Conservation (phyloP, 2,113 vertebrate genomes). For the Paraplagusia blochii region DNA sequence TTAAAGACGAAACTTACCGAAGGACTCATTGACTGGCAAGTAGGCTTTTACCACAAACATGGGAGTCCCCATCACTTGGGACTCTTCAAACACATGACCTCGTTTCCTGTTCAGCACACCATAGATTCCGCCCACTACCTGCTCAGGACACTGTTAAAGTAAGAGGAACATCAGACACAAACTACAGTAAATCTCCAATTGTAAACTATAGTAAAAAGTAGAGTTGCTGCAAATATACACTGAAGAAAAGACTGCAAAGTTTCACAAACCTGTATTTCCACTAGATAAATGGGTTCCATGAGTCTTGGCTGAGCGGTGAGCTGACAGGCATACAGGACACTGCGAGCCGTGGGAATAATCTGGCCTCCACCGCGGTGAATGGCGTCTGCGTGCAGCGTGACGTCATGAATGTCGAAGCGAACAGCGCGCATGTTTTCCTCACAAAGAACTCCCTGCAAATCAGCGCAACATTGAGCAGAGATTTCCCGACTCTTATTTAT, state of each 20-base stretch:
- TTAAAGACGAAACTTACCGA: conserved; percentile 75
- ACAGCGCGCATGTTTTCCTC: conserved; percentile 91
- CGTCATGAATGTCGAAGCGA: conserved; percentile 89
- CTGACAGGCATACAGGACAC: conserved; percentile 88
- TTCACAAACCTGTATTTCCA: conserved; percentile 88
- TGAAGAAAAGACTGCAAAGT: too few relatives aligned
- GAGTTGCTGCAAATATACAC: too few relatives aligned
- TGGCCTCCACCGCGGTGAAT: conserved; percentile 94
- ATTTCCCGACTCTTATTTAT: neutral
- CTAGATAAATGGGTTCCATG: conserved; percentile 93
- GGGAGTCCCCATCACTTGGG: conserved; percentile 89
- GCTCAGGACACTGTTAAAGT: conserved; percentile 82
- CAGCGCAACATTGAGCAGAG: neutral
- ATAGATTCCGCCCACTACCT: conserved; percentile 90
- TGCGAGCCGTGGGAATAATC: conserved; percentile 90
- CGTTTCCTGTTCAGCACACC: conserved; percentile 90
- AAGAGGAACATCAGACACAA: neutral
- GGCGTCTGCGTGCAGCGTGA: conserved; percentile 87
- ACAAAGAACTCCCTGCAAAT: conserved; percentile 82
- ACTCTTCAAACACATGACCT: conserved; percentile 92
- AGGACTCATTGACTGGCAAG: conserved; percentile 91
- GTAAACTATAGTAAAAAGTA: too few relatives aligned
- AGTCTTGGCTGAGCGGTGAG: conserved; percentile 87
- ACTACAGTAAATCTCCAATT: too few relatives aligned
- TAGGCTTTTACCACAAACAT: conserved; percentile 93